Base-by-base conservation (phyloP, 2,888 invertebrate species). In the Biston betularia region DNA sequence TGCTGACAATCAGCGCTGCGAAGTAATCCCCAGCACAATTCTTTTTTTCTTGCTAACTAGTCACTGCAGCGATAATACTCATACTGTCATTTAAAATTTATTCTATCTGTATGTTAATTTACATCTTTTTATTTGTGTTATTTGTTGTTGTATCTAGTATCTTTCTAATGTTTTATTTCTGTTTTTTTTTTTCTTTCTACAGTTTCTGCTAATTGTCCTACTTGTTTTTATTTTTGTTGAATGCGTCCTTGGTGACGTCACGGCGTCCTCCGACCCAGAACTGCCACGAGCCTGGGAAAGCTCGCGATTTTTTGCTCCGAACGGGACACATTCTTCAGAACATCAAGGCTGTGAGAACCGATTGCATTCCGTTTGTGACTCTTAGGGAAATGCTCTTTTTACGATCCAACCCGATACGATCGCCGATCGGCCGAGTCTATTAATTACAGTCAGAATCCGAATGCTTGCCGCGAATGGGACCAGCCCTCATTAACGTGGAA, bases 311-410 rank as follows among this genome's bases (percentile, higher is more conserved):
- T 93, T 93, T 93, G 90, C 83, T 79, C 80, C 75, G 79, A 81
- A 82, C 80, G 84, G 84, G 85, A 84, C 83, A 86, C 83, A 89
- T 87, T 87, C 88, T 85, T 87, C 75, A 76, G 76, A 78, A 80
- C 84, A 78, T 83, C 90, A 89, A 89, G 89, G 89, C 84, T 91
- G 88, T 93, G 93, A 91, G 93, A 93, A 92, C 91, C 90, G 87
- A 90, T 91, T 80, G 86, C 89, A 92, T 93, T 90, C 92, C 87
- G 66, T 68, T 72, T 78, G 74, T 71, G 75, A 76, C 76, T 77
- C 76, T 78, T 81, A 89, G 89, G 89, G 89, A 90, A 90, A 91
- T 89, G 85, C 84, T 84, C 81, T 83, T 86, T 86, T 87, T 86
- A 86, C 84, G 83, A 85, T 85, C 81, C 85, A 68, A 81, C 76